Evolutionary conservation across 2,888 invertebrate genomes (phyloP).

Genomic region (Bombyx huttoni): DNA sequence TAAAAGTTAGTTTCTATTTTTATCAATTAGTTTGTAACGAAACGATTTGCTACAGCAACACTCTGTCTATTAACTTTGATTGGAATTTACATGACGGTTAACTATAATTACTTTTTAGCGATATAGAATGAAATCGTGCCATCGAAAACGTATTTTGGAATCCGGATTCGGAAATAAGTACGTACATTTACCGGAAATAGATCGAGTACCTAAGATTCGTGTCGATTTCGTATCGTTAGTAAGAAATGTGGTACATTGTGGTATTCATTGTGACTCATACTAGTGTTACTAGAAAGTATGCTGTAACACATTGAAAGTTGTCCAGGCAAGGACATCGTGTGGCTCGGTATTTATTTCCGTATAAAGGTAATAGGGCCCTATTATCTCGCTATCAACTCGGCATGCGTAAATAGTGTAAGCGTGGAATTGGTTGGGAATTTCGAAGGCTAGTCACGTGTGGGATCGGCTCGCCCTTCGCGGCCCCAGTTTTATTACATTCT

Average conservation of each 20-base stretch:
- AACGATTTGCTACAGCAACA: slow-evolving; percentile 11
- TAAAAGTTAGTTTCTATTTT: slow-evolving; percentile 10
- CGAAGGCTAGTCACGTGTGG: slow-evolving; percentile 48
- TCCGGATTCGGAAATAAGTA: not conserved
- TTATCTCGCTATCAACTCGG: slow-evolving; percentile 29
- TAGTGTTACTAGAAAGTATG: not conserved
- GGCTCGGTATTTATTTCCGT: not conserved
- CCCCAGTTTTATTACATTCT: slow-evolving; percentile 61
- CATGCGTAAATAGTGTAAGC: slow-evolving; percentile 41
- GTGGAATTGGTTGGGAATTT: slow-evolving; percentile 30
- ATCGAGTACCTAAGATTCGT: not conserved
- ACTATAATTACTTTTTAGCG: not conserved
- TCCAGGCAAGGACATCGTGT: not conserved
- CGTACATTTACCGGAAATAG: not conserved
- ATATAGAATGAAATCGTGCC: not conserved
- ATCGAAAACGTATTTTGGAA: not conserved
- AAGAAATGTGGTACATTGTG: not conserved
- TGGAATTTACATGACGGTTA: not conserved
- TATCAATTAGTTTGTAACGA: slow-evolving; percentile 9
- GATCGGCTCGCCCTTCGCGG: slow-evolving; percentile 28
- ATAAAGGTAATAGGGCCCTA: slow-evolving; percentile 23
- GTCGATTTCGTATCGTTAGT: not conserved
- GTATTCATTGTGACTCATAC: not conserved
- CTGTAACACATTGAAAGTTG: not conserved
- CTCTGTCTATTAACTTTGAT: not conserved